Conservation (phyloP, 1,140 invertebrate species). For the Pectinophora gossypiella region DNA sequence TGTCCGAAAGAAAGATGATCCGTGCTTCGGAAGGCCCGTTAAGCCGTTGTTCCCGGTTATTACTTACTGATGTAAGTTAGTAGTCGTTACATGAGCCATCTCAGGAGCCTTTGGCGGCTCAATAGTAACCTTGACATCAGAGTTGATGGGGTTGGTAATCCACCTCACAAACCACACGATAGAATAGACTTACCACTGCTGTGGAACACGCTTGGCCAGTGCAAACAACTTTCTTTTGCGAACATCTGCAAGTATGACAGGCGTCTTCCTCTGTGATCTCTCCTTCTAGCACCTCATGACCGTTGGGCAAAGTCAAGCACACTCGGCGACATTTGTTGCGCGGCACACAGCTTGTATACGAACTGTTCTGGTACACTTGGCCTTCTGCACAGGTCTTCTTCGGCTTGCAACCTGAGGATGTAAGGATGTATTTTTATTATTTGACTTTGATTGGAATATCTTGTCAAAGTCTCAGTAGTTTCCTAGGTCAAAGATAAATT, state of each 20-base stretch:
- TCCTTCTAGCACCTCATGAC: constrained; percentile 83
- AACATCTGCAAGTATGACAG: constrained; percentile 87
- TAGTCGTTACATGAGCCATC: too few species aligned
- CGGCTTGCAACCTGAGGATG: constrained; percentile 77
- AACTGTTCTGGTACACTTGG: constrained; percentile 82
- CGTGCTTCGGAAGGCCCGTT: too few species aligned
- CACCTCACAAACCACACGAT: too few species aligned
- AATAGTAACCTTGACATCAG: too few species aligned
- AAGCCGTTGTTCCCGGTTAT: too few species aligned
- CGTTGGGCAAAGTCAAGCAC: constrained; percentile 81
- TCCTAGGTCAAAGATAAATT: too few species aligned
- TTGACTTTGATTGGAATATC: constrained; percentile 8
- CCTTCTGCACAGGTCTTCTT: constrained; percentile 84
- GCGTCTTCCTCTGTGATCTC: constrained; percentile 84
- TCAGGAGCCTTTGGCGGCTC: too few species aligned
- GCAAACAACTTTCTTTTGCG: constrained; percentile 80
- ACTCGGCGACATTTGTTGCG: constrained; percentile 81
- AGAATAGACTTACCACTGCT: constrained; percentile 20
- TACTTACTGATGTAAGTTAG: too few species aligned
- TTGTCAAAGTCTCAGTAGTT: too few species aligned
- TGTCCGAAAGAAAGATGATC: too few species aligned
- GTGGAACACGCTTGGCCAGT: constrained; percentile 80
- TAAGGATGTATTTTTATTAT: neutral
- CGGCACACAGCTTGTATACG: constrained; percentile 83
- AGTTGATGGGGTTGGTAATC: too few species aligned